Base-by-base conservation (phyloP, 2,797 vertebrate genomes). In the Phrynocephalus vlangalii region DNA sequence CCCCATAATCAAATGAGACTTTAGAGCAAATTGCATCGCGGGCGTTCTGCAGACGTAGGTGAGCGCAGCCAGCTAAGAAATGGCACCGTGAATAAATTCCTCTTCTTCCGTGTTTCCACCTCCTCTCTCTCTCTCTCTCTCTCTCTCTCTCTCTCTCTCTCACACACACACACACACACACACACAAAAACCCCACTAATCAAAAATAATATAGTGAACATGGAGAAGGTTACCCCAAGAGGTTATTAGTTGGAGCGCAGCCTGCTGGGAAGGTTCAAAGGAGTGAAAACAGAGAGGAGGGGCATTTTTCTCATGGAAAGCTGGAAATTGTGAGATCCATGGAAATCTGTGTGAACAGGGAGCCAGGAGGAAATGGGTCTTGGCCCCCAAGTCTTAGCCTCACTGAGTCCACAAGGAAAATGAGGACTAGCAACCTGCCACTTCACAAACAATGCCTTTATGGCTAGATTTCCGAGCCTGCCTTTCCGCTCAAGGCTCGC, bases 1-100 rank as follows among this genome's bases (percentile, higher is more conserved):
- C 90, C 90, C 89, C 72, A 60, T 85, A 91, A 93, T 94, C 91
- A 88, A 71, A n/a, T 20, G 50, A 44, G 87, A 81, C 71, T 68
- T 50, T 68, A 89, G 10, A 79, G 81, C 89, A 92, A 92, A 91
- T 83, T 80, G 0, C 83, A 66, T 77, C 81, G 68, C 56, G 85
- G 68, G 33, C 68, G 86, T 63, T 68, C 63, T 87, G 18, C 4
- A 5, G 4, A 80, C 30, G 56, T 52, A 87, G 85, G 82, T 68
- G 0, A 76, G 84, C 11, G 78, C 79, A 75, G 63, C 22, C 48
- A 52, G 80, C 90, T 90, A 70, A 0, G 26, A 82, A 71, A 81
- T 80, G 85, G 38, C 79, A 56, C 89, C 38, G 80, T 72, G 80
- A 48, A 70, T 73, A 79, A 88, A 90, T 88, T 89, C 86, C 90